Base-by-base conservation (phyloP, 35 echinoderm and acorn worm species). In the Lytechinus pictus region DNA sequence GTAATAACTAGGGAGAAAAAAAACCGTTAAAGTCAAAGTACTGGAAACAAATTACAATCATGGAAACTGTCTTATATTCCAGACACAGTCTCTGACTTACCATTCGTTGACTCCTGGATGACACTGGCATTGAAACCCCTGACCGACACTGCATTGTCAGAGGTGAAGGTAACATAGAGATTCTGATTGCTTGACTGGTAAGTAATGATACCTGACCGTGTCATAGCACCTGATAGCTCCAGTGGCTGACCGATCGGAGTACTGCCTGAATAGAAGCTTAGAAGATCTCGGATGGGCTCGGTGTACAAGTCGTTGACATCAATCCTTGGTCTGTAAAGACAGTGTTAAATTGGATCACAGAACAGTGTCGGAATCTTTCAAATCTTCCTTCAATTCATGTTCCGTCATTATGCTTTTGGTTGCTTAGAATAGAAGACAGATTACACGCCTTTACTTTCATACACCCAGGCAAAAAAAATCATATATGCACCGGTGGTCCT, bases 101-200 rank as follows among this genome's bases (percentile, higher is more conserved):
- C 55, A 57, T 55, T 93, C 12, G 52, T 24, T n/a, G 54, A 93
- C 9, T 57, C n/a, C 54, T 54, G 55, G 13, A 19, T 93, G 92
- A 93, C 92, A 53, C 28, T 27, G 52, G 92, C 92, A 93, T 16
- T 9, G 54, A 93, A 93, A 5, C 92, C 92, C 11, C 53, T 24
- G 53, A 27, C 92, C 6, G 92, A 93, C 52, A 57, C 92, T 5
- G 92, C 92, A 27, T 53, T 28, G 27, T 93, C 92, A 10, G 92
- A 93, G 6, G 27, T 57, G 92, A 93, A 93, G 12, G 55, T 54
- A 10, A 27, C 92, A 27, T 93, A 93, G 27, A 93, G 92, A 57
- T 33, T 10, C 27, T 93, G n/a, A 27, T 4, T 93, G 28, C 29
- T 53, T 28, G 92, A 93, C 24, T 53, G 54, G 92, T 55, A 93